These are phyloP conservation scores for Micrasema minimum DNA, from an alignment of 1,140 invertebrate species.

Conservation along the genomic window DNA sequence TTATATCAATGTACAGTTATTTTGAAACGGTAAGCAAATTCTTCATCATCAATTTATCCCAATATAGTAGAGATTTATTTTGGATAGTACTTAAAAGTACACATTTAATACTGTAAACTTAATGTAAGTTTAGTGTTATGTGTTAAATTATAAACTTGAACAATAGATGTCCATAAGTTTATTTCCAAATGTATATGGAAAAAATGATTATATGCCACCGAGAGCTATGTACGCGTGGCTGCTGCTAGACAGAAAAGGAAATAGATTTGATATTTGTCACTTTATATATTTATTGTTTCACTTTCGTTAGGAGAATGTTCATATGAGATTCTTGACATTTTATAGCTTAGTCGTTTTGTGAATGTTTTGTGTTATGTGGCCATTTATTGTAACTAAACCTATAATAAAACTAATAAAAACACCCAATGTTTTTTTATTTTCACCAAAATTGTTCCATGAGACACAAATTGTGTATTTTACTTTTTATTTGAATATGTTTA, in stretches of 20 bases:
- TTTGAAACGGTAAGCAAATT: slow-evolving; percentile 45
- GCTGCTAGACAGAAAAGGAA: slow-evolving; percentile 49
- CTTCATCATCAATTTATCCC: slow-evolving; percentile 47
- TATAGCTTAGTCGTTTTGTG: slow-evolving; percentile 54
- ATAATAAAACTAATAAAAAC: slow-evolving; percentile 53
- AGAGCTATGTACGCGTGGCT: slow-evolving; percentile 46
- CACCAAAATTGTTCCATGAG: too few species aligned
- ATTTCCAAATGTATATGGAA: slow-evolving; percentile 48
- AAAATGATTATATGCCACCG: slow-evolving; percentile 52
- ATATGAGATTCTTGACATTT: slow-evolving; percentile 50
- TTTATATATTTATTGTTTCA: slow-evolving; percentile 45
- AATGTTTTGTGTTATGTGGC: slow-evolving; percentile 54
- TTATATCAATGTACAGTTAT: slow-evolving; percentile 54
- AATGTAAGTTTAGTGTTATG: slow-evolving; percentile 52
- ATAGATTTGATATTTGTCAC: slow-evolving; percentile 54
- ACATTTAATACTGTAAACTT: slow-evolving; percentile 43
- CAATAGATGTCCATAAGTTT: slow-evolving; percentile 54
- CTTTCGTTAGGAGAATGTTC: slow-evolving; percentile 40
- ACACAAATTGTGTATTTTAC: too few species aligned
- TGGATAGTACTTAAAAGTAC: slow-evolving; percentile 52
- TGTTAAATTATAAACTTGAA: slow-evolving; percentile 50
- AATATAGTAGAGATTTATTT: slow-evolving; percentile 52
- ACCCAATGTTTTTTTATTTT: slow-evolving; percentile 34
- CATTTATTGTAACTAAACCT: slow-evolving; percentile 54
- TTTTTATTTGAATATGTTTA: too few species aligned